Evolutionary conservation across 2,888 invertebrate species (phyloP).

Genomic region (Opisthograptis luteolata): DNA sequence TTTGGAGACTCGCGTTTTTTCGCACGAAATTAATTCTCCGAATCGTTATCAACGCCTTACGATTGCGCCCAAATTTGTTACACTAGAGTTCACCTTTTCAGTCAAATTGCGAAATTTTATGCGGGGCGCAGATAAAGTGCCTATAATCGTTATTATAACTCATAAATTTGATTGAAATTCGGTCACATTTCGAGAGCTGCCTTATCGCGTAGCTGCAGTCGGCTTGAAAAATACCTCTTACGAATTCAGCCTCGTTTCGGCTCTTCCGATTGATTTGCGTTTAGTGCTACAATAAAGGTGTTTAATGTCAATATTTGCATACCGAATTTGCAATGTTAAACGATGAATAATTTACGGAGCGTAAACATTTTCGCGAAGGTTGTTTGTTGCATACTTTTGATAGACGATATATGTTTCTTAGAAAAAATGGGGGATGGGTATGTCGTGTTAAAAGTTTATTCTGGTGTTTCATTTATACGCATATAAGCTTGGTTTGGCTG

Average conservation of each 20-base stretch:
- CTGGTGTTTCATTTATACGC: too few relatives aligned
- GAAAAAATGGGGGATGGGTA: conserved; percentile 16
- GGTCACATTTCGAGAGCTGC: conserved; percentile 76
- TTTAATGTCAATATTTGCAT: conserved; percentile 73
- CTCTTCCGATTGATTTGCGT: conserved; percentile 78
- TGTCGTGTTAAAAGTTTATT: too few relatives aligned
- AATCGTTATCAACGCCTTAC: conserved; percentile 81
- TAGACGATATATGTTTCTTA: conserved; percentile 26
- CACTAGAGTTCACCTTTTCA: conserved; percentile 82
- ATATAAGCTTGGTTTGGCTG: too few relatives aligned
- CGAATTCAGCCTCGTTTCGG: conserved; percentile 61
- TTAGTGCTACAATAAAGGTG: conserved; percentile 75
- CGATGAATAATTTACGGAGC: conserved; percentile 49
- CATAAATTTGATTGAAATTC: conserved; percentile 84
- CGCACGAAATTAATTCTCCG: conserved; percentile 76
- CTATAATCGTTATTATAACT: conserved; percentile 83
- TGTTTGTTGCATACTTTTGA: conserved; percentile 42
- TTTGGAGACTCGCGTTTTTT: conserved; percentile 59
- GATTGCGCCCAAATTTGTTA: conserved; percentile 81
- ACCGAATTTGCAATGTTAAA: conserved; percentile 59
- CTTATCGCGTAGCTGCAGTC: conserved; percentile 81
- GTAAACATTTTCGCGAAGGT: conserved; percentile 44
- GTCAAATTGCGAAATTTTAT: conserved; percentile 79
- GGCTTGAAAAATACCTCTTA: conserved; percentile 78
- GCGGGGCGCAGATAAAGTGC: conserved; percentile 77